A percentile compares a stretch with the other conserved stretches of the same genome.
These are phyloP conservation scores for Leucoptera coffeella DNA, from an alignment of 2,888 invertebrate genomes.

Conservation along the genomic window DNA sequence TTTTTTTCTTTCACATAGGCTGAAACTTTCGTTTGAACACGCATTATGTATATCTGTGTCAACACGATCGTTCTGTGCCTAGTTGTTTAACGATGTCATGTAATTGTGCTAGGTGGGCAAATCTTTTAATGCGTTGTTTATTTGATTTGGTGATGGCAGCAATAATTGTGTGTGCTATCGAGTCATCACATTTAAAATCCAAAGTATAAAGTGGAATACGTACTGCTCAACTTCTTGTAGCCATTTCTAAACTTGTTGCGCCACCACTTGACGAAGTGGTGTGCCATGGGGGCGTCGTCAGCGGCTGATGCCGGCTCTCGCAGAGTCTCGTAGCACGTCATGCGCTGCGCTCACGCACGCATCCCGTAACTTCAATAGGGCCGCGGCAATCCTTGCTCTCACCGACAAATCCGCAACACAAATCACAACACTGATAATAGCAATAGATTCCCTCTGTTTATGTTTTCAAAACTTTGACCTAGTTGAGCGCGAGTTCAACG, in stretches of 20 bases:
- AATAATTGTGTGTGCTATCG: too few species aligned
- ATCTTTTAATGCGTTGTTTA: too few species aligned
- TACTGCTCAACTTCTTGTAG: constrained; percentile 69
- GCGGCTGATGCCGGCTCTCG: constrained; percentile 50
- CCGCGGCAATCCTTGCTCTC: constrained; percentile 15
- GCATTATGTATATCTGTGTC: too few species aligned
- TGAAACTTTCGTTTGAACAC: too few species aligned
- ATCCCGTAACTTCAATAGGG: constrained; percentile 47
- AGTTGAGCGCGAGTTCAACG: constrained; percentile 39
- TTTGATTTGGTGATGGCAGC: too few species aligned
- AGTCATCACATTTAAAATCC: too few species aligned
- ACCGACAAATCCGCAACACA: constrained; percentile 15
- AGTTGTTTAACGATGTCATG: too few species aligned
- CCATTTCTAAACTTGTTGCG: constrained; percentile 69
- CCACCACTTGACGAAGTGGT: constrained; percentile 72
- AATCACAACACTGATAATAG: constrained; percentile 14
- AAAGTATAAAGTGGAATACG: too few species aligned
- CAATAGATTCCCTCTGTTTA: neutral
- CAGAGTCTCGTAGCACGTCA: constrained; percentile 55
- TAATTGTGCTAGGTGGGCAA: too few species aligned
- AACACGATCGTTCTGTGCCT: too few species aligned
- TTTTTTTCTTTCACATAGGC: too few species aligned
- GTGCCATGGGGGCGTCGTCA: constrained; percentile 62
- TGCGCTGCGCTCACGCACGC: constrained; percentile 54
- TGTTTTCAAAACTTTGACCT: constrained; percentile 17